These are phyloP conservation scores for Novumbra hubbsi DNA, from an alignment of 2,797 vertebrate species.

Conservation along the genomic window DNA sequence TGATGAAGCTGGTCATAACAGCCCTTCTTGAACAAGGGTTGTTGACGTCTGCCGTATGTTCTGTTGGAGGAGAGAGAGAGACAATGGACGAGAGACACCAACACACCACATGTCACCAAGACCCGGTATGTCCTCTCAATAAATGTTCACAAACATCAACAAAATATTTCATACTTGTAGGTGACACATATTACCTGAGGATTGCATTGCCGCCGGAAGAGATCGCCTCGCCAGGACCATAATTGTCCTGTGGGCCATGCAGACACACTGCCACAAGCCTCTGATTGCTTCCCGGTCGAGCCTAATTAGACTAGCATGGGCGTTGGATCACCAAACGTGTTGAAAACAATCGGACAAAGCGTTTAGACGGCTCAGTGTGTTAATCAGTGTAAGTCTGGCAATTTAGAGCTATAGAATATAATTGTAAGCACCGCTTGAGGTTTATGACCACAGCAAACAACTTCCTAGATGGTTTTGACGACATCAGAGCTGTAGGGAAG, in stretches of 20 bases:
- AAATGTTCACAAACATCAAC: slow-evolving; percentile 5
- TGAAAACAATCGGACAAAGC: neutral
- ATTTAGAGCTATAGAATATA: too few relatives aligned
- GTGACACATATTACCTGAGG: neutral
- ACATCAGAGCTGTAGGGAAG: neutral
- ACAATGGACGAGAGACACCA: slow-evolving; percentile 59
- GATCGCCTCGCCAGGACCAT: neutral
- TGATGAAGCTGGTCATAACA: slow-evolving; percentile 65
- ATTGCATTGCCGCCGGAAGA: neutral
- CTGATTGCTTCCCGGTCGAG: neutral
- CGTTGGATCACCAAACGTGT: too few relatives aligned
- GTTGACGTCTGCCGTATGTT: slow-evolving; percentile 74
- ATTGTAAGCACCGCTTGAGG: neutral
- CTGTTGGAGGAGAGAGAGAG: slow-evolving; percentile 62
- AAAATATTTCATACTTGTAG: neutral
- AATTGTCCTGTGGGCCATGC: neutral
- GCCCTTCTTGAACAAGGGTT: slow-evolving; percentile 81
- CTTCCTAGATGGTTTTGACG: slow-evolving; percentile 7
- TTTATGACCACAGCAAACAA: slow-evolving; percentile 6
- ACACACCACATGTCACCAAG: slow-evolving; percentile 61
- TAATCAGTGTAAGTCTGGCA: neutral
- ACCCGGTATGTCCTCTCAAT: slow-evolving; percentile 44
- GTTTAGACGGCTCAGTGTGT: neutral
- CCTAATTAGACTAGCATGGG: too few relatives aligned
- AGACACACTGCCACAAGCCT: neutral